Evolutionary conservation across 1,140 invertebrate species (phyloP).

Genomic region (Bombus terrestris): DNA sequence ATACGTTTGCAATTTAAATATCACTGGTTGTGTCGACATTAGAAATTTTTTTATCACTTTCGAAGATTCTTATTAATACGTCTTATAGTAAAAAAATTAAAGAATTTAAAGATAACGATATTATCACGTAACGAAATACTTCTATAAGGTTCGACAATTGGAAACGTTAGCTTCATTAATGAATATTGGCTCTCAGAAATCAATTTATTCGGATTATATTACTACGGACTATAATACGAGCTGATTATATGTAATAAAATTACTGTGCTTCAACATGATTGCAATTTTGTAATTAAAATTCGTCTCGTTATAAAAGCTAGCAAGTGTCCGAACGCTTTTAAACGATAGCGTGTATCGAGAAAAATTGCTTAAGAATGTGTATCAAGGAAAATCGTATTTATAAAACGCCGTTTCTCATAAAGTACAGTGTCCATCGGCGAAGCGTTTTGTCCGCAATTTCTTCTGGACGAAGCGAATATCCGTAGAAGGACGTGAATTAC

Average conservation of each 20-base stretch:
- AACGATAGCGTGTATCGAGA: no score
- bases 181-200: no score
- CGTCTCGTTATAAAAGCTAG: not conserved
- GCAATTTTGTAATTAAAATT: no score
- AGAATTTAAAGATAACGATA: not conserved
- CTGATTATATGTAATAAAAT: no score
- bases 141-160: no score
- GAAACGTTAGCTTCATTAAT: not conserved
- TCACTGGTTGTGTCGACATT: rapidly evolving
- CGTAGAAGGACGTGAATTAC: not conserved
- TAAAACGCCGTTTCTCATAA: not conserved
- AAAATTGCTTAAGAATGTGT: not conserved
- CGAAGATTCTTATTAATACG: no score
- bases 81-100: no score
- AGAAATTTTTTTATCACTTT: no score
- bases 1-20: no score
- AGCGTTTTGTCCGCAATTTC: not conserved
- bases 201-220: no score
- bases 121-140: not conserved
- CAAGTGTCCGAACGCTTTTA: no score
- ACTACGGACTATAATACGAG: not conserved
- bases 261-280: no score
- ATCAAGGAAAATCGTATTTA: not conserved
- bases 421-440: not conserved
- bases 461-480: constrained; percentile 13